phyloP scores from a whole-genome alignment of 2,888 invertebrate genomes.

The Xanthia icteritia region DNA sequence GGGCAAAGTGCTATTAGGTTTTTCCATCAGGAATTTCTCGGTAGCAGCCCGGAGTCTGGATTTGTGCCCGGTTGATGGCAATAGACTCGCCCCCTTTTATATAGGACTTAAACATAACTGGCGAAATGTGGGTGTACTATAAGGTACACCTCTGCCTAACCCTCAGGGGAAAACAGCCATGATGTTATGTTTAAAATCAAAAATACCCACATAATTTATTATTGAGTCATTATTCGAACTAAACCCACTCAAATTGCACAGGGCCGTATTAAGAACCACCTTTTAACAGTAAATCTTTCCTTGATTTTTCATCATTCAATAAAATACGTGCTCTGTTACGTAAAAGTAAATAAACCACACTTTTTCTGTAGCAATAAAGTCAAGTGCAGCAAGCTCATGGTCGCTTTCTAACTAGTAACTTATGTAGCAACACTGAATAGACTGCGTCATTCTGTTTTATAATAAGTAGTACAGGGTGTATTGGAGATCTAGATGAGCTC shows the following conservation, averaged over 20 bases:
- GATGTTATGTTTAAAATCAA: too few relatives aligned
- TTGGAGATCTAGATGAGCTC: not conserved
- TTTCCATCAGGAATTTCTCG: too few relatives aligned
- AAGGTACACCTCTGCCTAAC: too few relatives aligned
- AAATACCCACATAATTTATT: not conserved
- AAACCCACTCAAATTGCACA: not conserved
- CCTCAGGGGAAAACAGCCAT: too few relatives aligned
- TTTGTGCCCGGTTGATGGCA: too few relatives aligned
- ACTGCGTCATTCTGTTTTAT: conserved; percentile 36
- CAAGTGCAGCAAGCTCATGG: conserved; percentile 44
- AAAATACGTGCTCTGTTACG: conserved; percentile 20
- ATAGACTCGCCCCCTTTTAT: too few relatives aligned
- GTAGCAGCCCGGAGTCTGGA: too few relatives aligned
- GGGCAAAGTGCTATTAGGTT: too few relatives aligned
- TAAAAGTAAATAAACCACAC: conserved; percentile 31
- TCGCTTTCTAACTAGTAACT: conserved; percentile 38
- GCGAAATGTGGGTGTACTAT: too few relatives aligned
- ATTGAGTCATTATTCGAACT: not conserved
- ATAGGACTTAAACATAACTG: too few relatives aligned
- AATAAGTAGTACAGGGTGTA: not conserved
- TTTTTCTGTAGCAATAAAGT: conserved; percentile 39
- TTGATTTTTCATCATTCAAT: not conserved
- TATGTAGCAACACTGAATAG: conserved; percentile 34
- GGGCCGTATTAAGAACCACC: not conserved
- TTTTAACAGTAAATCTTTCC: not conserved